Evolutionary conservation across 2,113 vertebrate species (phyloP).

Genomic region (Odontophorus gujanensis): DNA sequence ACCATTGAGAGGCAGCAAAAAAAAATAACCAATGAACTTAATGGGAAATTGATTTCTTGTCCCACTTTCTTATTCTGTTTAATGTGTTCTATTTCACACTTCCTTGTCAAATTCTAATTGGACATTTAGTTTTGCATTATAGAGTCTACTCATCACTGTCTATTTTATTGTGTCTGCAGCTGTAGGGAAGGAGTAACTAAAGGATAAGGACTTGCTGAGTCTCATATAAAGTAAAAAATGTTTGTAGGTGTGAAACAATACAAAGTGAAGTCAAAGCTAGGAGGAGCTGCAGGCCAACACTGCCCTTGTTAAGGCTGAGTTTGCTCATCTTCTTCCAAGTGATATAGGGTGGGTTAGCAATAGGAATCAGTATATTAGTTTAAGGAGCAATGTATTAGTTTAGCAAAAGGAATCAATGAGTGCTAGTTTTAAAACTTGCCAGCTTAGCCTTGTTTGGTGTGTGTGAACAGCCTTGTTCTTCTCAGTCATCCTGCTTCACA

Average conservation of each 20-base stretch:
- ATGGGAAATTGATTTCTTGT: constrained; percentile 31
- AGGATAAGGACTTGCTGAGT: neutral
- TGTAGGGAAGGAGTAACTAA: neutral
- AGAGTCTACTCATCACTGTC: neutral
- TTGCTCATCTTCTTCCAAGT: neutral
- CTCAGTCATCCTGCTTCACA: too few relatives aligned
- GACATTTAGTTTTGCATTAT: neutral
- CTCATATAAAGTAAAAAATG: neutral
- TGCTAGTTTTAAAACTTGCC: too few relatives aligned
- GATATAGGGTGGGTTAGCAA: too few relatives aligned
- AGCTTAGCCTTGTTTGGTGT: too few relatives aligned
- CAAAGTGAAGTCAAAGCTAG: neutral
- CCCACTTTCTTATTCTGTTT: neutral
- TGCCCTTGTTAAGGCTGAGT: neutral
- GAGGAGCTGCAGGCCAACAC: neutral
- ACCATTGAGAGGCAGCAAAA: neutral
- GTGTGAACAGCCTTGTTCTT: too few relatives aligned
- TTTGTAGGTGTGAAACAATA: neutral
- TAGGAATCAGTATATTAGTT: too few relatives aligned
- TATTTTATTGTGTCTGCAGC: neutral
- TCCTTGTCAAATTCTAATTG: constrained; percentile 9
- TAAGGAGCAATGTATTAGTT: too few relatives aligned
- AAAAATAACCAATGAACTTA: neutral
- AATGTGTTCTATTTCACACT: constrained; percentile 27
- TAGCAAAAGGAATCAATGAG: too few relatives aligned